Percentiles rank a stretch among this genome's conserved stretches.
Conservation (phyloP, 1,140 invertebrate species). For the Zaprionus africanus region DNA sequence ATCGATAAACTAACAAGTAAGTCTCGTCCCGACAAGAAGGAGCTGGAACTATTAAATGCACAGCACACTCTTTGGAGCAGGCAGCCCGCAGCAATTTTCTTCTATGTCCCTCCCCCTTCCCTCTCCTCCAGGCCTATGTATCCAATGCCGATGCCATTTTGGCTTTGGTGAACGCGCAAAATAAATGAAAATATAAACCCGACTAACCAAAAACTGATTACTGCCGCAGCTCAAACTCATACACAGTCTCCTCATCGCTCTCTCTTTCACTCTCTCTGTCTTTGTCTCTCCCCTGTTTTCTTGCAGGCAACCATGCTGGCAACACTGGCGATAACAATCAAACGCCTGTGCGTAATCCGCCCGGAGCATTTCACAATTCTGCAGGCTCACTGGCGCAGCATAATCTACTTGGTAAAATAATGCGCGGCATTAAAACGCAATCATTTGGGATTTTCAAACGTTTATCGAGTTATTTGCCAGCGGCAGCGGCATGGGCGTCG, state of each 20-base stretch:
- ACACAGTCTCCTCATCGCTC: not conserved
- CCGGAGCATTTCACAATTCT: conserved; percentile 84
- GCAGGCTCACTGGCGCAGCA: conserved; percentile 82
- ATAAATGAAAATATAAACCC: conserved; percentile 81
- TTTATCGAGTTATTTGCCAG: conserved; percentile 81
- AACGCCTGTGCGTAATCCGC: conserved; percentile 84
- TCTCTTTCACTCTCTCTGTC: not conserved
- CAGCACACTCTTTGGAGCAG: conserved; percentile 39
- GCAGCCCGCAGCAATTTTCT: conserved; percentile 55
- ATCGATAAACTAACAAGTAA: conserved; percentile 54
- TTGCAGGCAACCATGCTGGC: conserved; percentile 73
- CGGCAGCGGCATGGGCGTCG: conserved; percentile 45
- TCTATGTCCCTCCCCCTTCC: conserved; percentile 28
- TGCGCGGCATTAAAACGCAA: conserved; percentile 84
- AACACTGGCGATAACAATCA: conserved; percentile 83
- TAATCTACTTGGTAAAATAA: conserved; percentile 84
- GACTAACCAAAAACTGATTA: conserved; percentile 80
- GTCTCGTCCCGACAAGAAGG: not conserved
- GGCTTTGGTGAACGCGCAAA: conserved; percentile 61
- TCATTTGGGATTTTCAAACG: conserved; percentile 84
- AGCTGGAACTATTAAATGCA: conserved; percentile 66
- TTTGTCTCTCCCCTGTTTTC: not conserved
- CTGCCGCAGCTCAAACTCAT: conserved; percentile 44
- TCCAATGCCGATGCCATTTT: conserved; percentile 48
- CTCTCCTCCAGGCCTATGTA: conserved; percentile 45